phyloP scores from a whole-genome alignment of 1,140 invertebrate genomes.

The Calephelis nemesis region DNA sequence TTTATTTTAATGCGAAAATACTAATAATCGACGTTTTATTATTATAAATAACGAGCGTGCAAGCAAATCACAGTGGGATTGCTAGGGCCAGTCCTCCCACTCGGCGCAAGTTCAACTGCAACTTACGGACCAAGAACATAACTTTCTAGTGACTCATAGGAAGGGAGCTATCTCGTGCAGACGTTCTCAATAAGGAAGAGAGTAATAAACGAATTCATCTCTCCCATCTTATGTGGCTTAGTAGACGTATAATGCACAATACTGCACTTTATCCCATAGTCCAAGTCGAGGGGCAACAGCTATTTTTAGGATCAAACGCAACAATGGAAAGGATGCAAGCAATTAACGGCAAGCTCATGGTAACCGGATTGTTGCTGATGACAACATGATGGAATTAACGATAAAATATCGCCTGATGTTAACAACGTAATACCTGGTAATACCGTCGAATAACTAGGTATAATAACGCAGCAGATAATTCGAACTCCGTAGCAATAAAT shows the following conservation, averaged over 20 bases:
- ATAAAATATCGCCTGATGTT: constrained; percentile 38
- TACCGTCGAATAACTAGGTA: constrained; percentile 11
- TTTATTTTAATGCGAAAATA: neutral
- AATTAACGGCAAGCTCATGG: constrained; percentile 70
- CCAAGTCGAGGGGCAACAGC: constrained; percentile 55
- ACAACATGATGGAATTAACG: constrained; percentile 28
- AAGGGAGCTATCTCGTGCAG: constrained; percentile 75
- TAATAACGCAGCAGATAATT: constrained; percentile 14
- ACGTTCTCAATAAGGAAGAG: constrained; percentile 78
- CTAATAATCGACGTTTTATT: neutral
- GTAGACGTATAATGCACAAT: constrained; percentile 74
- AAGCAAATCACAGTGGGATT: constrained; percentile 27
- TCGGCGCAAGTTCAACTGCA: constrained; percentile 43
- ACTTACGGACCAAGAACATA: constrained; percentile 67
- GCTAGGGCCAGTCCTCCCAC: constrained; percentile 58
- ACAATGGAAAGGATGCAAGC: constrained; percentile 72
- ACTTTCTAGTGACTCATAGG: constrained; percentile 78
- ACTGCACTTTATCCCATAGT: constrained; percentile 70
- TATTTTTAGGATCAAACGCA: constrained; percentile 74
- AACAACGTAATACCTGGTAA: constrained; percentile 11
- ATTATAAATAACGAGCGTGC: constrained; percentile 15
- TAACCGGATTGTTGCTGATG: constrained; percentile 34
- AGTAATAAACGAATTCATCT: constrained; percentile 79
- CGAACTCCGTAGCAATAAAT: neutral
- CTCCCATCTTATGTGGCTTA: constrained; percentile 73